Evolutionary conservation across 2,888 invertebrate species (phyloP), one percentile per base, ranked within the genome.

Genomic region (Drosophila cognata): DNA sequence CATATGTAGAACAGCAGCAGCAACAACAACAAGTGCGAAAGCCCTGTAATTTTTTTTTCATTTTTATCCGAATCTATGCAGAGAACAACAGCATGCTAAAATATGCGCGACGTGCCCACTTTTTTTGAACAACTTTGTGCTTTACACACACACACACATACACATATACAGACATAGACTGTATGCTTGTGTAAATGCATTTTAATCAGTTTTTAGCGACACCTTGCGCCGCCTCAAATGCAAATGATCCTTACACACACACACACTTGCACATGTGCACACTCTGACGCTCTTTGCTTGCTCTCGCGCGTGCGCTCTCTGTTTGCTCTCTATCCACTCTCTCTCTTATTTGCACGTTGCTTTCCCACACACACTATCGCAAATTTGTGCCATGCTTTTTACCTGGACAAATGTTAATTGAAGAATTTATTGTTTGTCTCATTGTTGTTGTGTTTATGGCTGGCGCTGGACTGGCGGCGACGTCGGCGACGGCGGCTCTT

Each of bases 341-440:
- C 66, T 67, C 65, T 69, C 56, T 56, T 38, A 56, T 63, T 67
- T 57, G 29, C 65, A 57, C 60, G 43, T 28, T 46, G 48, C 66
- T 57, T 78, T 72, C 52, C 43, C 35, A 60, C 6, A 59, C 38
- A 43, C 13, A 36, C 43, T 41, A 21, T n/a, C 51, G 63, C 50
- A 62, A 74, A 79, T 71, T 79, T 81, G 77, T 69, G 81, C 67
- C 77, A 66, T 73, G 77, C 79, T 86, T 84, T 74, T 90, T 87
- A 87, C 90, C 90, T 87, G 86, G 75, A 88, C 77, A 88, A 87
- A 89, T 89, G 90, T 87, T 87, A 90, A 88, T 87, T 90, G 90
- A 87, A 87, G 90, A 87, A 90, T 87, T 90, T 90, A 90, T 87
- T 87, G 89, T 90, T 46, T 88, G 81, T 87, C 81, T 81, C 80